Evolutionary conservation across 2,888 invertebrate genomes (phyloP), one percentile per base, ranked within the genome.

Genomic region (Phengaris arion): DNA sequence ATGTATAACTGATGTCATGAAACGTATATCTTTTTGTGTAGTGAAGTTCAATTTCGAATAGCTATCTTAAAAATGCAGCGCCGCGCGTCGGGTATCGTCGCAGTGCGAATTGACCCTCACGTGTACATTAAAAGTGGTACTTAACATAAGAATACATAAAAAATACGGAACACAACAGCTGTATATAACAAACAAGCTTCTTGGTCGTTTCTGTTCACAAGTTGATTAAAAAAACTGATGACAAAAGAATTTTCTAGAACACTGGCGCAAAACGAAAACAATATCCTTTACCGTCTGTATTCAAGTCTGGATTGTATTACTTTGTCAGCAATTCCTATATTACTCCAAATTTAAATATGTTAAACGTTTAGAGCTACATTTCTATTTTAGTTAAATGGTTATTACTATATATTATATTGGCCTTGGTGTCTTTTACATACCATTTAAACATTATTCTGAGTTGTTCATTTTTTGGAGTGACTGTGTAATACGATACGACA

Each of bases 171-270:
- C 22, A 22, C 22, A 22, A 22, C 22, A 22, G 22, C n/a, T 57
- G 8, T 59, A 10, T 22, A 59, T 10, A 59, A 9, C 9, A 8
- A 12, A 22, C 9, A 10, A 9, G 22, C 22, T 22, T 59, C 59
- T 59, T 22, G 10, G 4, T 59, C 2, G 2, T 57, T 57, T 57
- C 59, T 59, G 6, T 59, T 22, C 22, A 59, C 10, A 9, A 59
- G 10, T 22, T 59, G 59, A 59, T 59, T 35, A 59, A 22, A 59
- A 59, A 59, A 59, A 59, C 22, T 59, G 22, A 59, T 12, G 22
- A 59, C 22, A 59, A 59, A 59, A 59, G 59, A 59, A 59, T 59
- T 59, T 22, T 59, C 59, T 59, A 22, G 22, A 35, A 59, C 59
- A 59, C 59, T 22, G 10, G 22, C 10, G 10, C 59, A 59, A 59